Conservation (phyloP, 2,797 vertebrate genomes). For the Poeciliopsis infans region DNA sequence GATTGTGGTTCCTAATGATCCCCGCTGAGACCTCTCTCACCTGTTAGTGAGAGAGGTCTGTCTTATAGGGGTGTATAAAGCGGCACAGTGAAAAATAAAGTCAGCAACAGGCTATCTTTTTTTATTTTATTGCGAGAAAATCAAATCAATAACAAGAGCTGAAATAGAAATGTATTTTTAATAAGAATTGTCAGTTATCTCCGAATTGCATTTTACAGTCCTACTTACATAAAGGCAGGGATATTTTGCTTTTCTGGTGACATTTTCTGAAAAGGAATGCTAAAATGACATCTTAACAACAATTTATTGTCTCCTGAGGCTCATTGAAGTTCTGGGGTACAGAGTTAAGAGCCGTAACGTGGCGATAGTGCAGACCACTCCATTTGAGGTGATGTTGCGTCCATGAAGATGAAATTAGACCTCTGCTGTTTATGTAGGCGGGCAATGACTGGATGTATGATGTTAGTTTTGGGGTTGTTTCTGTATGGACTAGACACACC, state of each 20-base stretch:
- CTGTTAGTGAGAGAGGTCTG: constrained; percentile 5
- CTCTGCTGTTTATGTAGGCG: background rate
- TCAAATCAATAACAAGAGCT: constrained; percentile 8
- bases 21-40: constrained; percentile 58
- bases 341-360: background rate
- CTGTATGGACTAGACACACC: background rate
- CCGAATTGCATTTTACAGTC: constrained; percentile 5
- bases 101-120: constrained; percentile 20
- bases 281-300: background rate
- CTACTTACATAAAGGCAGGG: background rate
- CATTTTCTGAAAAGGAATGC: background rate
- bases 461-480: background rate
- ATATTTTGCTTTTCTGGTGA: background rate
- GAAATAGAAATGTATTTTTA: background rate
- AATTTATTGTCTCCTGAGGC: background rate
- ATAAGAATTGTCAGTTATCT: constrained; percentile 20
- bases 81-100: constrained; percentile 15
- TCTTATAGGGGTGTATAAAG: constrained; percentile 55
- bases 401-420: background rate
- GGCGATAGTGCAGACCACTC: background rate
- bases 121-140: constrained; percentile 37
- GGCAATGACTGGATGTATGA: background rate
- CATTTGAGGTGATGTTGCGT: background rate
- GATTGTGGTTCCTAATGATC: constrained; percentile 63
- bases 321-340: background rate